These are phyloP conservation scores for Pheosia tremula DNA, from an alignment of 2,888 invertebrate species.

Conservation along the genomic window DNA sequence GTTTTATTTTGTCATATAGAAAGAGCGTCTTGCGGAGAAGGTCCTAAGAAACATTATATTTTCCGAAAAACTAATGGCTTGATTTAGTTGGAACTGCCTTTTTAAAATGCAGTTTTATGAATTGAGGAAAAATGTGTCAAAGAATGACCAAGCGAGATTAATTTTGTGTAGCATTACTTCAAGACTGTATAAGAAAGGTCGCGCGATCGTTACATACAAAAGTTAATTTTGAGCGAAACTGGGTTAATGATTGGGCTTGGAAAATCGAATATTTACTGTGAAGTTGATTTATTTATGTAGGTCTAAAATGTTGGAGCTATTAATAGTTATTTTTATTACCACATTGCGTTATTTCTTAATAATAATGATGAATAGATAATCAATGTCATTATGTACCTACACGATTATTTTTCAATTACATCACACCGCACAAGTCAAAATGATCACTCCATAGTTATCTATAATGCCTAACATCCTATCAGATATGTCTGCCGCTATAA, in stretches of 20 bases:
- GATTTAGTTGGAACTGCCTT: too few relatives aligned
- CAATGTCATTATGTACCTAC: too few relatives aligned
- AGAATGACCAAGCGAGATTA: background rate
- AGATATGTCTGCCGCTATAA: slow-evolving; percentile 42
- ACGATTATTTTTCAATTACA: too few relatives aligned
- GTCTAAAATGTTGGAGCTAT: too few relatives aligned
- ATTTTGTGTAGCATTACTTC: background rate
- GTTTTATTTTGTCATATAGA: background rate
- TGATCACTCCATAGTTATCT: background rate
- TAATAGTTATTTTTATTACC: too few relatives aligned
- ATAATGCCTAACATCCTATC: slow-evolving; percentile 8
- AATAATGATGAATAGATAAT: too few relatives aligned
- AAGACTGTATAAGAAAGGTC: background rate
- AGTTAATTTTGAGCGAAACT: background rate
- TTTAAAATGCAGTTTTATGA: too few relatives aligned
- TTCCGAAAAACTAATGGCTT: too few relatives aligned
- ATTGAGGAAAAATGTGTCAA: background rate
- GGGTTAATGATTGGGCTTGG: slow-evolving; percentile 3
- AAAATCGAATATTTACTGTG: background rate
- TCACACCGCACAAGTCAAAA: too few relatives aligned
- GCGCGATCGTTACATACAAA: background rate
- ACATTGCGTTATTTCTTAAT: too few relatives aligned
- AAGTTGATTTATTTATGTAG: background rate
- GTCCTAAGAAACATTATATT: too few relatives aligned
- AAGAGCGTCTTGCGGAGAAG: background rate